Evolutionary conservation across 2,888 invertebrate genomes (phyloP), one percentile per base, ranked within the genome.

Genomic region (Gastracanthus pulcherrimus): DNA sequence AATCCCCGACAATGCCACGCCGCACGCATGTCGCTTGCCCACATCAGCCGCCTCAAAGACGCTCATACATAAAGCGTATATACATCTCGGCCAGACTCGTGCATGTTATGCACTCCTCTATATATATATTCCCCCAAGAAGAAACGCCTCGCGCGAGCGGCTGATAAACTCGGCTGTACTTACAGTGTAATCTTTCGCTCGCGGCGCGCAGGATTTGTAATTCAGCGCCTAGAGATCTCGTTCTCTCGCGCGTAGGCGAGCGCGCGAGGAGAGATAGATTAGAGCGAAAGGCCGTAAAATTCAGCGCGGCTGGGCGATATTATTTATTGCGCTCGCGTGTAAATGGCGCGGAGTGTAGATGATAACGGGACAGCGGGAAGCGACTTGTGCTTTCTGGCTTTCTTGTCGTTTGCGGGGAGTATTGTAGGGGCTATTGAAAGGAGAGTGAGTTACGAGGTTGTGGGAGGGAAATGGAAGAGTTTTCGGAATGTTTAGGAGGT

Each of bases 161-260:
- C 55, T 26, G 55, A 55, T 55, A 55, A 55, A 26, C 55, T n/a
- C 55, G 13, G n/a, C n/a, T 7, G 16, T 19, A n/a, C n/a, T n/a
- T n/a, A n/a, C 51, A 48, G 48, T 23, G 48, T 41, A 78, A 66
- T 64, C 71, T 66, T 72, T 55, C 66, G 55, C 67, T n/a, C n/a
- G 41, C 67, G 31, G 13, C 41, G 16, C n/a, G 41, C 29, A 19
- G 64, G 48, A 38, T 62, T 70, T 38, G 62, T 48, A 51, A 77
- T 60, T 51, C 62, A n/a, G 38, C 60, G 70, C 38, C 64, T 71
- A 77, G n/a, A n/a, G 62, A 70, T 77, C 70, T 45, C 72, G 45
- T 26, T 31, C 45, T 19, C 11, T 19, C 60, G 31, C 26, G 26
- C 41, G 77, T 70, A 36, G 71, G 77, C 70, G 55, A 26, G 72